Base-by-base conservation (phyloP, 1,140 invertebrate species). In the Apis florea region DNA sequence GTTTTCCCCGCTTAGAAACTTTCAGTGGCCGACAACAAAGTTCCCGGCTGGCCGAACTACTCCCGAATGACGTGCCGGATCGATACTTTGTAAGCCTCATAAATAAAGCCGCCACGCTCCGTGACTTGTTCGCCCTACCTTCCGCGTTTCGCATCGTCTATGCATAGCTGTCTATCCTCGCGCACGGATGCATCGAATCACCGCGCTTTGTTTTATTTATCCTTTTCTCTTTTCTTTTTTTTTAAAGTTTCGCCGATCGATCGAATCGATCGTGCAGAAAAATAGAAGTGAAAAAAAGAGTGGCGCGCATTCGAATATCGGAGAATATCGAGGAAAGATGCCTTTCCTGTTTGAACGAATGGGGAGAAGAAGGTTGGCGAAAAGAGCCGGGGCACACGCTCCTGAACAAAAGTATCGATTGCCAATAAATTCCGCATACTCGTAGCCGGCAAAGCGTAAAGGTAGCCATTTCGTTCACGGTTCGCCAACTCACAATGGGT, bases 391-490 rank as follows among this genome's bases (percentile, higher is more conserved):
- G 69, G 68, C 31, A 77, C 58, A 24, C 64, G 59, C 53, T 75
- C 9, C 6, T 56, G 51, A 26, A 56, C 75, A 68, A 40, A 40
- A 40, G 40, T 87, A 91, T 91, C 87, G 88, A 91, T 92, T 90
- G 79, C 86, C 87, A 82, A 91, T 92, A 91, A 92, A 91, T 92
- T 91, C 83, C 89, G 71, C 85, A 83, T 84, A 83, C 74, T 83
- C 69, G 76, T 88, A 87, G 40, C 82, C 84, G 83, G 71, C 81
- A 85, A 89, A 91, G 89, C 89, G 89, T 89, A 90, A 90, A 90
- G 90, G 88, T 89, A 92, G 90, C 87, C 90, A 88, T 89, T 90
- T 85, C 86, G 89, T 90, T 91, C 85, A 89, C 87, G 89, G 88
- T 89, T 91, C 86, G 82, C 56, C 85, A 82, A 83, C 80, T 88